Conservation (phyloP, 1,140 invertebrate genomes). For the Mercenaria mercenaria region DNA sequence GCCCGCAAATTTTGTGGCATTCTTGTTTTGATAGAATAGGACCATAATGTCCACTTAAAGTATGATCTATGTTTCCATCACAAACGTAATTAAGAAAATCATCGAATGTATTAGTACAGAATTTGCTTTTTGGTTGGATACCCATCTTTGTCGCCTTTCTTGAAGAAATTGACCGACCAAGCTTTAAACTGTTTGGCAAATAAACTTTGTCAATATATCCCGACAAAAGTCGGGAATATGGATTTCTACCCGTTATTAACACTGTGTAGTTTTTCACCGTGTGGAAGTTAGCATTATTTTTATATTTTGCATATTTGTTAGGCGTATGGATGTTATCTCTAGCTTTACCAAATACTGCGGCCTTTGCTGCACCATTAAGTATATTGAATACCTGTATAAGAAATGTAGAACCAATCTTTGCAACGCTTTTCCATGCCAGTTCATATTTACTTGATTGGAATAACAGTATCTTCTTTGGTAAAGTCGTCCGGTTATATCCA, state of each 20-base stretch:
- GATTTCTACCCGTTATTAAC: not conserved
- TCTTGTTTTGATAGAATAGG: not conserved
- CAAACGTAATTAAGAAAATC: not conserved
- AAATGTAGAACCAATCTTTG: not conserved
- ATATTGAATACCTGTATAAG: not conserved
- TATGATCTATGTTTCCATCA: not conserved
- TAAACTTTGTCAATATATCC: conserved; percentile 8
- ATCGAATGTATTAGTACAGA: not conserved
- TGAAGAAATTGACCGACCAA: not conserved
- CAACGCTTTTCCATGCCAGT: not conserved
- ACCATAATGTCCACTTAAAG: not conserved
- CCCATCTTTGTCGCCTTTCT: not conserved
- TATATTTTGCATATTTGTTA: not conserved
- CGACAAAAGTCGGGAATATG: not conserved
- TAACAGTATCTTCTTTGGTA: not conserved
- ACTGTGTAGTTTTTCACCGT: not conserved
- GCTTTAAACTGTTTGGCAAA: not conserved
- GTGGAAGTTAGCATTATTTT: not conserved
- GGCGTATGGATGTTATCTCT: not conserved
- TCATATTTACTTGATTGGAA: not conserved
- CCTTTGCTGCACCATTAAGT: not conserved
- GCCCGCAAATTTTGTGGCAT: not conserved
- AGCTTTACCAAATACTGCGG: not conserved
- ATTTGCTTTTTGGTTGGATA: not conserved
- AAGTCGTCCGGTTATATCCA: not conserved